These are phyloP conservation scores for Ardeotis arabs DNA, from an alignment of 2,113 vertebrate genomes.

Conservation along the genomic window DNA sequence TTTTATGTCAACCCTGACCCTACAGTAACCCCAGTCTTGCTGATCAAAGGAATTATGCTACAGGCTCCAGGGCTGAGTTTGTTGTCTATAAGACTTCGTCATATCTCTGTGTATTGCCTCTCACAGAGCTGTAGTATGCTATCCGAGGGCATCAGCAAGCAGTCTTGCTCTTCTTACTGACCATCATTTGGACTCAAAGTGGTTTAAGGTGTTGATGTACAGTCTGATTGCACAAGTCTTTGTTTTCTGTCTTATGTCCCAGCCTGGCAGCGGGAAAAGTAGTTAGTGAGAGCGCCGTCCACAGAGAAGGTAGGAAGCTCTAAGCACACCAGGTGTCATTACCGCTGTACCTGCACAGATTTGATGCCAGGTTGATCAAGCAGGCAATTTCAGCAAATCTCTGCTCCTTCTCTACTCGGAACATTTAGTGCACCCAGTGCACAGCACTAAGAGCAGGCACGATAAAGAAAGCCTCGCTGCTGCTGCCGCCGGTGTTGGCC, in stretches of 20 bases:
- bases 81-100: neutral
- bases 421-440: neutral
- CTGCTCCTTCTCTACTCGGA: neutral
- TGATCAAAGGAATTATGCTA: conserved; percentile 71
- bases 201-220: neutral
- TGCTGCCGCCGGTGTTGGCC: rapidly evolving
- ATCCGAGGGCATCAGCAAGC: neutral
- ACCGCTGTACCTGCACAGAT: neutral
- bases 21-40: conserved; percentile 66
- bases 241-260: neutral
- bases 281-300: neutral
- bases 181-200: neutral
- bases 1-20: conserved; percentile 74
- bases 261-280: neutral
- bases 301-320: neutral
- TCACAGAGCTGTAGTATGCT: neutral
- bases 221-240: neutral
- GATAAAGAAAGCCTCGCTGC: neutral
- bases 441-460: neutral
- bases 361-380: neutral
- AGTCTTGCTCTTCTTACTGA: neutral
- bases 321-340: neutral
- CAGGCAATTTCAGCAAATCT: neutral
- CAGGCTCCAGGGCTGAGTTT: conserved; percentile 36
- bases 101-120: neutral